A percentile compares a stretch with the other conserved stretches of the same genome.
These are phyloP conservation scores for Dendroctonus valens DNA, from an alignment of 1,140 invertebrate genomes.

Conservation along the genomic window DNA sequence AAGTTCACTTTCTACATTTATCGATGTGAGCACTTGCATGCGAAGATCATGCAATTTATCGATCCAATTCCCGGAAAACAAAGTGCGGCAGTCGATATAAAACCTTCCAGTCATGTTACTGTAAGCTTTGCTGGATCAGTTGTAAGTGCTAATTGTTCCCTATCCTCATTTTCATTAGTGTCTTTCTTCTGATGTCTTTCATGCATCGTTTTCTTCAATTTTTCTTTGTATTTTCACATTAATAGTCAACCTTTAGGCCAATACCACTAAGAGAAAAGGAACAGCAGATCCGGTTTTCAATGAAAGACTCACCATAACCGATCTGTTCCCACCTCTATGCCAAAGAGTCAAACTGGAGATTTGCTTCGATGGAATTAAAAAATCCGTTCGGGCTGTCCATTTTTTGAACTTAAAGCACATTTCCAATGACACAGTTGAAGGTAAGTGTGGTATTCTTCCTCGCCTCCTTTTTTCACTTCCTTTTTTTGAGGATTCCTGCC, in stretches of 20 bases:
- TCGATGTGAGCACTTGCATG: slow-evolving; percentile 61
- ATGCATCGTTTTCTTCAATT: too few species aligned
- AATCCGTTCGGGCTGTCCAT: slow-evolving; percentile 24
- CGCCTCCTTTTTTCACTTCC: neutral
- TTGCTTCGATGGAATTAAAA: slow-evolving; percentile 32
- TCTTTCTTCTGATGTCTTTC: too few species aligned
- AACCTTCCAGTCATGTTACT: slow-evolving; percentile 39
- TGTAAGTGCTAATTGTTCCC: slow-evolving; percentile 39
- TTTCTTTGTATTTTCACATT: too few species aligned
- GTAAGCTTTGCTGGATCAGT: slow-evolving; percentile 51
- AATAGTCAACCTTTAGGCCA: slow-evolving; percentile 42
- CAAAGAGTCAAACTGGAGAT: slow-evolving; percentile 53
- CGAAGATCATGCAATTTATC: slow-evolving; percentile 11
- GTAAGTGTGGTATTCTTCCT: too few species aligned
- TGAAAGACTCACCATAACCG: slow-evolving; percentile 53
- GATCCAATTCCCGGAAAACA: slow-evolving; percentile 48
- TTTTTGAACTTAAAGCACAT: slow-evolving; percentile 51
- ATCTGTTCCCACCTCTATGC: slow-evolving; percentile 54
- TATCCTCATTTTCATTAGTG: too few species aligned
- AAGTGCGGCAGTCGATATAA: slow-evolving; percentile 54
- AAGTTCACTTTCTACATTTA: slow-evolving; percentile 65
- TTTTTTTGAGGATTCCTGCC: slow-evolving; percentile 58
- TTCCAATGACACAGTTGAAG: slow-evolving; percentile 42
- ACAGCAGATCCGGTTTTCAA: slow-evolving; percentile 50
- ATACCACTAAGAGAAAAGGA: slow-evolving; percentile 49